These are phyloP conservation scores for Clinocottus analis DNA, from an alignment of 2,113 vertebrate species.

Conservation along the genomic window DNA sequence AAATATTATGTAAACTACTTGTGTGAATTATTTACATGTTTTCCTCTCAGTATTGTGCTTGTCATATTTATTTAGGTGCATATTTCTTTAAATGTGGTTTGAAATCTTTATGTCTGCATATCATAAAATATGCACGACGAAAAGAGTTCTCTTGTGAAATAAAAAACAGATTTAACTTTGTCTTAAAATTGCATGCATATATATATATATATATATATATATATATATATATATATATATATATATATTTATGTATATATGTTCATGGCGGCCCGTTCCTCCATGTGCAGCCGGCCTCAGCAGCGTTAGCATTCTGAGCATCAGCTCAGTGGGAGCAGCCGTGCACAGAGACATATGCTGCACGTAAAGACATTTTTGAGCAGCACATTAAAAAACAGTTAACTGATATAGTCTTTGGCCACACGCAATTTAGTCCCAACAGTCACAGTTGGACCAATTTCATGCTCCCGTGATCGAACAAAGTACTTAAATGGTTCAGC, in stretches of 20 bases:
- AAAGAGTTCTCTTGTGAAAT: not conserved
- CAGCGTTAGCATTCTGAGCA: not conserved
- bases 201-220: too few species aligned
- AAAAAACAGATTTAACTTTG: not conserved
- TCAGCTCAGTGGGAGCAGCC: not conserved
- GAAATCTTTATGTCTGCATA: not conserved
- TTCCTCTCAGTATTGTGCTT: not conserved
- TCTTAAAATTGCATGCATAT: not conserved
- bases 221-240: too few species aligned
- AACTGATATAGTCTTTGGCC: conserved; percentile 69
- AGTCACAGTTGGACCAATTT: conserved; percentile 77
- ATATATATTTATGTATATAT: too few species aligned
- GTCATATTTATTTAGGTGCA: not conserved
- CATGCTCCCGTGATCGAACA: conserved; percentile 74
- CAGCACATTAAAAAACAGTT: conserved; percentile 63
- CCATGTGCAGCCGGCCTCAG: not conserved
- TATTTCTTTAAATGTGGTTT: not conserved
- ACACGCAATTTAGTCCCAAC: conserved; percentile 71
- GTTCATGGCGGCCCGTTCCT: too few species aligned
- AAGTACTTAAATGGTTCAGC: conserved; percentile 68
- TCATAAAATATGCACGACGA: not conserved
- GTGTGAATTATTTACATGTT: not conserved
- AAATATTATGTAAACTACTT: not conserved
- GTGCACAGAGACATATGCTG: conserved; percentile 14
- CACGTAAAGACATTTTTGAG: conserved; percentile 58